Evolutionary conservation across 1,140 invertebrate genomes (phyloP).

Genomic region (Sminthurinus signatus): DNA sequence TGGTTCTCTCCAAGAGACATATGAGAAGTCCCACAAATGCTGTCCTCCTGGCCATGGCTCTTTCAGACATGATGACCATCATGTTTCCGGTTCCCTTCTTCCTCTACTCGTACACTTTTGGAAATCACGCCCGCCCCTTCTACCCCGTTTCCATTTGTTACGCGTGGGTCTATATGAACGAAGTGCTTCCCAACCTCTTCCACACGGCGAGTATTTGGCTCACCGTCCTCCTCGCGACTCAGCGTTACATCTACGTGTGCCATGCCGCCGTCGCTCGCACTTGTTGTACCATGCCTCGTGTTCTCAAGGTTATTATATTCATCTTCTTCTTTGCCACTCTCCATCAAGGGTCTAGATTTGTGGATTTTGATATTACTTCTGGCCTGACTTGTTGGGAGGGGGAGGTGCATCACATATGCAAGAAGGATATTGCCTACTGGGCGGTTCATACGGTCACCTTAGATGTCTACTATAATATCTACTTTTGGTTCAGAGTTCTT

Average conservation of each 20-base stretch:
- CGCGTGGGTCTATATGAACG: conserved; percentile 69
- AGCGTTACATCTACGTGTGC: conserved; percentile 87
- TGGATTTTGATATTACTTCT: conserved; percentile 57
- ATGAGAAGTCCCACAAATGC: conserved; percentile 64
- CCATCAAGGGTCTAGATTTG: conserved; percentile 70
- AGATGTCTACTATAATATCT: conserved; percentile 69
- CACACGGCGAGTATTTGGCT: conserved; percentile 90
- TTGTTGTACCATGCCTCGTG: conserved; percentile 79
- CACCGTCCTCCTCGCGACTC: conserved; percentile 75
- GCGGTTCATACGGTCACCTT: conserved; percentile 56
- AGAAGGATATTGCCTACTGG: conserved; percentile 56
- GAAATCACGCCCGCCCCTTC: conserved; percentile 71
- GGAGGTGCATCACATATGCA: conserved; percentile 45
- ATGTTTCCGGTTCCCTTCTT: conserved; percentile 78
- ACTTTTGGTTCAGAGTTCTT: conserved; percentile 77
- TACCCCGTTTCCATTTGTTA: conserved; percentile 58
- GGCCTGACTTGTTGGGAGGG: conserved; percentile 58
- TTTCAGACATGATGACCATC: conserved; percentile 87
- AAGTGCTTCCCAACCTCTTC: conserved; percentile 70
- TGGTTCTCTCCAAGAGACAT: conserved; percentile 54
- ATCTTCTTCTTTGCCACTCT: conserved; percentile 67
- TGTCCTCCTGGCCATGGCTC: conserved; percentile 73
- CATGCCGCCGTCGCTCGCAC: conserved; percentile 73
- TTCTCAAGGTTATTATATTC: conserved; percentile 65
- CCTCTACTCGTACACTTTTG: conserved; percentile 84